These are phyloP conservation scores for Tipula confusa DNA, from an alignment of 2,888 invertebrate genomes.

Conservation along the genomic window DNA sequence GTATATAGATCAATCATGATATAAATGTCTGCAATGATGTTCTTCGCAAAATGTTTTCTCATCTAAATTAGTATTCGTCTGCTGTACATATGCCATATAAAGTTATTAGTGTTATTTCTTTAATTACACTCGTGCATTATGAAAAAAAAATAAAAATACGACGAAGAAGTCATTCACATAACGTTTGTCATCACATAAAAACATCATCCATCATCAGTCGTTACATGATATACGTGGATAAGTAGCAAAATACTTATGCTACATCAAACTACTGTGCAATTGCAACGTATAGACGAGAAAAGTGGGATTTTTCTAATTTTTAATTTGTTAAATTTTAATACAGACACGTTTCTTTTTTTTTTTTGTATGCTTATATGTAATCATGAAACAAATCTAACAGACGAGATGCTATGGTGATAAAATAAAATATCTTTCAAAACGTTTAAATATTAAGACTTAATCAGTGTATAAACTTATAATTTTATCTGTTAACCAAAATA, in stretches of 20 bases:
- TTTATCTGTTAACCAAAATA: no score
- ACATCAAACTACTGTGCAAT: neutral
- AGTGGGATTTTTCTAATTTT: neutral
- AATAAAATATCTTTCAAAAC: no score
- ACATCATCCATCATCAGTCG: neutral
- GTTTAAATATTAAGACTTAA: no score
- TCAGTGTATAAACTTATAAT: no score
- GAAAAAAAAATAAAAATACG: no score
- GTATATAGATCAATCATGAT: neutral
- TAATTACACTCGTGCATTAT: neutral
- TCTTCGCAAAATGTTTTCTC: neutral
- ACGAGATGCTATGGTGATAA: neutral
- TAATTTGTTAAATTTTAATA: neutral
- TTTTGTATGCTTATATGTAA: neutral
- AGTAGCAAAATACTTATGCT: no score
- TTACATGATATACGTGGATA: neutral
- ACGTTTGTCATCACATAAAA: conserved; percentile 7
- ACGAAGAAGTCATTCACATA: neutral
- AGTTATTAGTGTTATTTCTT: neutral
- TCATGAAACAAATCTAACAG: neutral
- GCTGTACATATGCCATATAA: neutral
- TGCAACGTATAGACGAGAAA: no score
- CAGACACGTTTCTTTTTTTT: neutral
- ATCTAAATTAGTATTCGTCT: neutral
- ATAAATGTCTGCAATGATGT: neutral